Base-by-base conservation (phyloP, 2,888 invertebrate genomes). In the Agonopterix subpropinquella region DNA sequence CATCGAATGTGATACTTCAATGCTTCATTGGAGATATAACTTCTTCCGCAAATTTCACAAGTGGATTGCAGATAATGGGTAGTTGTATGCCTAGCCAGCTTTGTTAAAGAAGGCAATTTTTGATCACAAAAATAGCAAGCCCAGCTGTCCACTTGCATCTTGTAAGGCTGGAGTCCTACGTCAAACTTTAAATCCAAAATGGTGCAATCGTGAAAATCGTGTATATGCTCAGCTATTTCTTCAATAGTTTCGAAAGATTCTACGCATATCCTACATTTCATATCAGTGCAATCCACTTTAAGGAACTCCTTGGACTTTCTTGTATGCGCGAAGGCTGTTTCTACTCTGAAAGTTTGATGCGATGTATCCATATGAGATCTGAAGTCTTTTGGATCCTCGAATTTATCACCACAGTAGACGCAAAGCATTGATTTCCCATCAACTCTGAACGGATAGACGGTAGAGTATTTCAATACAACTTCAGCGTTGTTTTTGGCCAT, bases 331-430 rank as follows among this genome's bases (percentile, higher is more conserved):
- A 85, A 80, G 0, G 85, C 84, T 0, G 75, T 80, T n/a, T 70
- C 70, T 2, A 81, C 57, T 10, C 69, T 79, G 52, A 78, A 77
- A 4, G 63, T 57, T 53, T 65, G 54, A 53, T 86, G 86, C 5
- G 57, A 59, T 1, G 65, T 62, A 44, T 76, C 72, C 54, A 81
- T 62, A 53, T 87, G 87, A 4, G 53, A 53, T 45, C 85, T 74
- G 57, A 74, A 85, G 9, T 62, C 60, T 5, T 61, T 61, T 0
- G 84, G 83, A 10, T 80, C 77, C 15, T 70, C 67, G 51, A 69
- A 79, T 35, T 72, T 67, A 41, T 86, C 84, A 54, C 74, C 70
- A 71, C 87, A 87, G 70, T 80, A 87, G 54, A 85, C 84, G 60
- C 87, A 87, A 49, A 78, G 66, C 58, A 85, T 63, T 10, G 54